A percentile compares a stretch with the other conserved stretches of the same genome.
Evolutionary conservation across 2,888 invertebrate species (phyloP).

Genomic region (Amphipyra berbera): DNA sequence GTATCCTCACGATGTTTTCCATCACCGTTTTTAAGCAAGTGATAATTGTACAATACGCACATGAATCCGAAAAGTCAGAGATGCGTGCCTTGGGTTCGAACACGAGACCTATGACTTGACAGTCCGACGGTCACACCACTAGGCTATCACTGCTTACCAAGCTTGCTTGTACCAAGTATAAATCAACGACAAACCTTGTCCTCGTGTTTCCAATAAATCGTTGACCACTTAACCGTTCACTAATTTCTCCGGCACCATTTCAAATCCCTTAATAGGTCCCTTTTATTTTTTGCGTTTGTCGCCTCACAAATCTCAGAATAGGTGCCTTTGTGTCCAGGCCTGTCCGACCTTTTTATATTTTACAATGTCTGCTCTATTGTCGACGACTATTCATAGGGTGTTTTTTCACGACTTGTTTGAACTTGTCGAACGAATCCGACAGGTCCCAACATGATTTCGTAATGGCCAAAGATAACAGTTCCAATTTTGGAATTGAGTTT

Average conservation of each 20-base stretch:
- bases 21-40: no score
- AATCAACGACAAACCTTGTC: conserved; percentile 29
- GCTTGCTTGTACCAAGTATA: conserved; percentile 24
- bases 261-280: conserved; percentile 56
- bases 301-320: conserved; percentile 49
- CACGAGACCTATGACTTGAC: no score
- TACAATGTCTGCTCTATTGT: conserved; percentile 46
- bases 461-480: conserved; percentile 56
- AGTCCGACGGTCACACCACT: no score
- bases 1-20: no score
- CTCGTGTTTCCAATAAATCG: conserved; percentile 56
- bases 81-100: no score
- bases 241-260: conserved; percentile 61
- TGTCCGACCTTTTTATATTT: conserved; percentile 50
- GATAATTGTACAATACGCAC: no score
- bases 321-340: conserved; percentile 45
- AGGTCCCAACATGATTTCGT: conserved; percentile 57
- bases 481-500: conserved; percentile 48
- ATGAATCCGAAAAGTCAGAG: no score
- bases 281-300: conserved; percentile 57
- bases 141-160: no score
- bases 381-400: conserved; percentile 47
- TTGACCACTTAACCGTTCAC: conserved; percentile 56
- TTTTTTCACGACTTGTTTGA: conserved; percentile 51
- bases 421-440: conserved; percentile 55